Evolutionary conservation across 2,797 vertebrate species (phyloP).

Genomic region (Epinephelus coioides): DNA sequence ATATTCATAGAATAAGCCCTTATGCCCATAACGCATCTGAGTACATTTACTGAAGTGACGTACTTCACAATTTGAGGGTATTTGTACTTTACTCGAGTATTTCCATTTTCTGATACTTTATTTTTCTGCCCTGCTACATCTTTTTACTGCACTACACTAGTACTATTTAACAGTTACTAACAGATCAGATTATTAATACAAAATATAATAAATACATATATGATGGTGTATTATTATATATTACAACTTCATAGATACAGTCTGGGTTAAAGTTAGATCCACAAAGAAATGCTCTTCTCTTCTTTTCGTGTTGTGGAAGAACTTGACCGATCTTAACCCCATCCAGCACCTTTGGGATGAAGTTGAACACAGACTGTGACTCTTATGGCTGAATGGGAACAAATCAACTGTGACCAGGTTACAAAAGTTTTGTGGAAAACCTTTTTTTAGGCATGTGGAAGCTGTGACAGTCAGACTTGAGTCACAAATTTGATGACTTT

Average conservation of each 20-base stretch:
- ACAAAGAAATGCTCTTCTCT: too few relatives aligned
- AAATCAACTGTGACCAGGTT: neutral
- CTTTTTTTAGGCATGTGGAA: neutral
- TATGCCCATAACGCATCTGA: neutral
- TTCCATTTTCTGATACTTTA: neutral
- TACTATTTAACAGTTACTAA: neutral
- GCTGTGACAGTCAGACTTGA: too few relatives aligned
- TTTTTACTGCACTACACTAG: neutral
- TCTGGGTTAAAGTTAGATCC: too few relatives aligned
- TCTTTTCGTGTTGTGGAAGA: neutral
- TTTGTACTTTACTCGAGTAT: neutral
- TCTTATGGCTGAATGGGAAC: neutral
- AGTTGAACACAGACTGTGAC: neutral
- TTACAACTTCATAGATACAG: neutral
- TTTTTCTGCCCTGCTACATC: neutral
- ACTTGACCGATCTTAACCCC: neutral
- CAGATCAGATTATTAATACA: neutral
- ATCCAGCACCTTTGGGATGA: neutral
- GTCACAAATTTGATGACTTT: too few relatives aligned
- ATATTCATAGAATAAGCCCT: neutral
- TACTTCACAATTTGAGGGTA: neutral
- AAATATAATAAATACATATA: neutral
- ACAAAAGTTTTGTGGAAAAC: neutral
- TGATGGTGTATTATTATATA: neutral
- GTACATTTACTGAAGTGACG: neutral